Evolutionary conservation across 2,888 invertebrate species (phyloP), one percentile per base, ranked within the genome.

Genomic region (Antheraea assamensis): DNA sequence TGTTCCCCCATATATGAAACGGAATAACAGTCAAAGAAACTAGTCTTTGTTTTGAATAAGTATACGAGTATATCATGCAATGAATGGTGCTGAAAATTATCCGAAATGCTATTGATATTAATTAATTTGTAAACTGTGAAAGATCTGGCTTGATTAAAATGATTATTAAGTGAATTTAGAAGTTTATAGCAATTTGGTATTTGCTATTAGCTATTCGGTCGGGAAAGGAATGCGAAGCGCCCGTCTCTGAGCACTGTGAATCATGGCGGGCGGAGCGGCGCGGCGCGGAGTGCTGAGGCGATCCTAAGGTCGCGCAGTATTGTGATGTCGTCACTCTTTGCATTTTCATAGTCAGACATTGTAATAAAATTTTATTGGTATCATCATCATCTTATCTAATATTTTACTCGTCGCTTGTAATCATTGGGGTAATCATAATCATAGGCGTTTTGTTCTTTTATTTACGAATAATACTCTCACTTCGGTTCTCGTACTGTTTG

Each of bases 141-240:
- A 64, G 61, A 64, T 64, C 30, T 30, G 27, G 17, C 27, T 30
- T 64, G 30, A 30, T 30, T 2, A 30, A 58, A 30, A 27, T 27
- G 1, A 64, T 64, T 64, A 64, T 64, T 64, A 17, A 27, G 13
- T 13, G 58, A 24, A 24, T 58, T 58, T 58, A 58, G n/a, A 55
- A 55, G 24, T 58, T 30, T 88, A 90, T 90, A 86, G 86, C 84
- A 83, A 85, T 86, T 86, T 87, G 90, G 90, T 85, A 92, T 92
- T 92, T 91, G 88, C 90, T 88, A 92, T 93, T 92, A 89, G 84
- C 90, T 90, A 90, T 90, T 90, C 89, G 87, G 86, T 84, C 79
- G 84, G 77, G 83, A 82, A 77, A 81, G 91, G 92, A 90, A 92
- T 92, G 89, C 86, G 86, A 86, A 82, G 82, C 84, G 82, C 78